A percentile compares a stretch with the other conserved stretches of the same genome.
Evolutionary conservation across 1,140 invertebrate genomes (phyloP).

Genomic region (Palaemon carinicauda): DNA sequence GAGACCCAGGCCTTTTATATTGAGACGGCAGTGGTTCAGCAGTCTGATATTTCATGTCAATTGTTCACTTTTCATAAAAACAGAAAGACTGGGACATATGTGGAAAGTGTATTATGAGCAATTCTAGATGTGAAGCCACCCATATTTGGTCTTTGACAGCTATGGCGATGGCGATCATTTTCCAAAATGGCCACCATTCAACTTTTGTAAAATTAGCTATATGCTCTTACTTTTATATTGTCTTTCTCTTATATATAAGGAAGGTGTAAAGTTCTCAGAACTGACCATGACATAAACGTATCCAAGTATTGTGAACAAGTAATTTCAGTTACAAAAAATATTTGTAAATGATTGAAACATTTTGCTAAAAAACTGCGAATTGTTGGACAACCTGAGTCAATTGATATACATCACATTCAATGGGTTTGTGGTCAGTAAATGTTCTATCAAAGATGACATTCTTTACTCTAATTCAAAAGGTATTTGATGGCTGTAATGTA

Average conservation of each 20-base stretch:
- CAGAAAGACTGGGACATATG: background rate
- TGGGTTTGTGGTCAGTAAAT: no score
- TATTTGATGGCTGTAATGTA: no score
- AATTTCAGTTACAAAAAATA: background rate
- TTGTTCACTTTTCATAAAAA: background rate
- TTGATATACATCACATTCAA: background rate
- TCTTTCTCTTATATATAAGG: background rate
- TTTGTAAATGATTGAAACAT: no score
- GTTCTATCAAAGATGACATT: no score
- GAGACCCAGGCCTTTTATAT: no score
- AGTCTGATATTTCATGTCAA: background rate
- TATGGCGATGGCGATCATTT: background rate
- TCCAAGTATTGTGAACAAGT: background rate
- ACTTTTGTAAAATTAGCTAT: background rate
- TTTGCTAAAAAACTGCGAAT: no score
- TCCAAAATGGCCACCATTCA: background rate
- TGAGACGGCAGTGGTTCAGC: background rate
- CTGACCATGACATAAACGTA: background rate
- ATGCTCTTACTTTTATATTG: background rate
- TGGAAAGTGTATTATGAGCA: background rate
- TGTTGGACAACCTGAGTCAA: background rate
- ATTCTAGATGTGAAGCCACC: background rate
- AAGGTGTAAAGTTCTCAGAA: background rate
- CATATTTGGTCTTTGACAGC: background rate
- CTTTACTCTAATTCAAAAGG: background rate